These are phyloP conservation scores for Neotragus pygmaeus DNA, from an alignment of 2,113 vertebrate species.

Conservation along the genomic window DNA sequence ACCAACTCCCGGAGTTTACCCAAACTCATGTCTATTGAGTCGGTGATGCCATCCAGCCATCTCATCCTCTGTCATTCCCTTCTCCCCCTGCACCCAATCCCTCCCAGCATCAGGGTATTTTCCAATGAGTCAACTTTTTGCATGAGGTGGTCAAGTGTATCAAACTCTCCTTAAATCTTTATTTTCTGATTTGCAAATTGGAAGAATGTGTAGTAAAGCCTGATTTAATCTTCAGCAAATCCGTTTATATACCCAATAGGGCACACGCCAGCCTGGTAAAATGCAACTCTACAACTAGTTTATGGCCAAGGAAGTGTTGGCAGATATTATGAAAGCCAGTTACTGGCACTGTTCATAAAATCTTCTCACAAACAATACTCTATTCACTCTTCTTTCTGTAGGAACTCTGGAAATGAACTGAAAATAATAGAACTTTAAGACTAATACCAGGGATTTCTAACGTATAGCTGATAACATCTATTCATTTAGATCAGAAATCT, in stretches of 20 bases:
- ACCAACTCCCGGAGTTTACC: too few species aligned
- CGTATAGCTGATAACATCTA: background rate
- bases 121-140: too few species aligned
- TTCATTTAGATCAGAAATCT: background rate
- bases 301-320: background rate
- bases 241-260: background rate
- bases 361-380: background rate
- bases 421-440: background rate
- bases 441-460: background rate
- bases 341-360: background rate
- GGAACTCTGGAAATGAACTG: background rate
- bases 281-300: background rate
- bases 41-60: too few species aligned
- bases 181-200: background rate
- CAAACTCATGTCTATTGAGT: too few species aligned
- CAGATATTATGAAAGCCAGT: background rate
- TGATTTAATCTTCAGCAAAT: background rate
- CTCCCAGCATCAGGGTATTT: too few species aligned
- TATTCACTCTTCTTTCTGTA: background rate
- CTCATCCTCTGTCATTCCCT: too few species aligned
- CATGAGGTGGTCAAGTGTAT: background rate
- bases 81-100: too few species aligned
- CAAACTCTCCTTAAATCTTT: background rate
- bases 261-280: background rate
- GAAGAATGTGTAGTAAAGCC: fast-evolving